These are phyloP conservation scores for Cylloceria caligata DNA, from an alignment of 2,888 invertebrate species.

Conservation along the genomic window DNA sequence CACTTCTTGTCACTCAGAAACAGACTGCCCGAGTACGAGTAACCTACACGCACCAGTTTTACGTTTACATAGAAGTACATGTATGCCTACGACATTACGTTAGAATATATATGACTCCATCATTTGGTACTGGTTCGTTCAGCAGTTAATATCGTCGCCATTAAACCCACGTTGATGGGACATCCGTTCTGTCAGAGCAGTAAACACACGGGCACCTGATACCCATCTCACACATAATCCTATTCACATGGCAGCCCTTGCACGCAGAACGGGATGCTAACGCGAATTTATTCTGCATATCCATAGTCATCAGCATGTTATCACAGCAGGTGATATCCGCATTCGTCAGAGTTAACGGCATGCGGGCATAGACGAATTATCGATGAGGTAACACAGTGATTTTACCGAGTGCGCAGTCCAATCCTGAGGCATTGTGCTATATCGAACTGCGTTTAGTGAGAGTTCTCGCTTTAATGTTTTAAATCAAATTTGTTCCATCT, in stretches of 20 bases:
- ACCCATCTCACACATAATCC: conserved; percentile 44
- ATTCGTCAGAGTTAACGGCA: conserved; percentile 44
- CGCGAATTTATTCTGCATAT: conserved; percentile 51
- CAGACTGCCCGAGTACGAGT: neutral
- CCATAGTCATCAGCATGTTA: conserved; percentile 36
- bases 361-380: conserved; percentile 29
- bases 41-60: conserved; percentile 43
- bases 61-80: neutral
- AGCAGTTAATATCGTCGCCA: conserved; percentile 59
- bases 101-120: conserved; percentile 57
- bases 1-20: conserved; percentile 30
- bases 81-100: conserved; percentile 45
- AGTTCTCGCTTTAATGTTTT: conserved; percentile 42
- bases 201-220: conserved; percentile 46
- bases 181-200: conserved; percentile 42
- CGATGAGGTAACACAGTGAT: conserved; percentile 29
- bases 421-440: conserved; percentile 4
- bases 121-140: conserved; percentile 48
- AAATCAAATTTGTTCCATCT: conserved; percentile 61
- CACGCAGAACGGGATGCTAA: conserved; percentile 28
- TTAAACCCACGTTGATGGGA: conserved; percentile 63
- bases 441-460: neutral
- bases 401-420: conserved; percentile 13
- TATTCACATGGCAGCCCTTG: neutral
- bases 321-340: conserved; percentile 35